Conservation (phyloP, 2,888 invertebrate genomes). For the Drosophila histrio region DNA sequence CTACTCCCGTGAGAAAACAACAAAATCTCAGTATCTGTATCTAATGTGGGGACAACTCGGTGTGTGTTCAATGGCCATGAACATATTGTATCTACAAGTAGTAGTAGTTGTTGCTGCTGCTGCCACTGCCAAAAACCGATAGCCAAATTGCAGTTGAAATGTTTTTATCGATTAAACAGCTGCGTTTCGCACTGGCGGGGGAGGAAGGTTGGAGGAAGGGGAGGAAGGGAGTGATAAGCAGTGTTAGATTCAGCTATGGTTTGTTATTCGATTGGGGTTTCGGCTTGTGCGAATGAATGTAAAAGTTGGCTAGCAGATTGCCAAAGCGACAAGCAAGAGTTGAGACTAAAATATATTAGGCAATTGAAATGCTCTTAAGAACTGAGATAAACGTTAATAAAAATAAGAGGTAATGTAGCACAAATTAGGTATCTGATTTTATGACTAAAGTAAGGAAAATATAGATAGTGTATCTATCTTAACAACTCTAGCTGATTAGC, state of each 20-base stretch:
- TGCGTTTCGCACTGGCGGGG: slow-evolving; percentile 3
- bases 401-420: too few species aligned
- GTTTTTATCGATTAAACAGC: slow-evolving; percentile 76
- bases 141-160: slow-evolving; percentile 68
- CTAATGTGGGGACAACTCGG: slow-evolving; percentile 56
- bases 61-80: slow-evolving; percentile 41
- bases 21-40: slow-evolving; percentile 63
- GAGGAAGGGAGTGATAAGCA: neutral
- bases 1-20: slow-evolving; percentile 60
- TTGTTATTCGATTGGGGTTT: neutral
- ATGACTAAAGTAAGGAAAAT: too few species aligned
- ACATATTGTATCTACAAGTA: slow-evolving; percentile 67
- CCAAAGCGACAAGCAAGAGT: too few species aligned
- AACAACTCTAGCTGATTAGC: too few species aligned
- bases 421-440: too few species aligned
- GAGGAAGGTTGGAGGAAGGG: neutral
- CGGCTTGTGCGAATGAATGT: neutral
- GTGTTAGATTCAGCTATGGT: neutral
- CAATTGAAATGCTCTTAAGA: too few species aligned
- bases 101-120: slow-evolving; percentile 31
- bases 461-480: too few species aligned
- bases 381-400: too few species aligned
- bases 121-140: slow-evolving; percentile 39
- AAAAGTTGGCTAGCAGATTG: too few species aligned
- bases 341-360: too few species aligned